phyloP scores from a whole-genome alignment of 2,113 vertebrate genomes.

The Ahaetulla prasina region DNA sequence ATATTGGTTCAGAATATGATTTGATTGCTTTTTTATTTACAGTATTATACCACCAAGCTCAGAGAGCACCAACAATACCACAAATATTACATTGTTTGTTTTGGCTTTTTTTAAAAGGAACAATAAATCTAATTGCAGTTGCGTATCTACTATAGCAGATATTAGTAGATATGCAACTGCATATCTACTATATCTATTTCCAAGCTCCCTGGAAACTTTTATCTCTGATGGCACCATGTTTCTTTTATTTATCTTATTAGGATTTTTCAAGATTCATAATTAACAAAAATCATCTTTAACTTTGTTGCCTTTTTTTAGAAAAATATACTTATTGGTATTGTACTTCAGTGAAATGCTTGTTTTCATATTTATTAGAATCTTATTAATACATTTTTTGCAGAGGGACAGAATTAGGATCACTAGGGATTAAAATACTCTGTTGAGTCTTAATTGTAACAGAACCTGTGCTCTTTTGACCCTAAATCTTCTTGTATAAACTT shows the following conservation, averaged over 20 bases:
- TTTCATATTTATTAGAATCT: not conserved
- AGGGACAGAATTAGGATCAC: not conserved
- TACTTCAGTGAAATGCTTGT: not conserved
- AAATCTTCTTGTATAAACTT: not conserved
- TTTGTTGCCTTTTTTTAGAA: not conserved
- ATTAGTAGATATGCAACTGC: too few species aligned
- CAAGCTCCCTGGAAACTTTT: too few species aligned
- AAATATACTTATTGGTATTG: not conserved
- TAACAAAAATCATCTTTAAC: not conserved
- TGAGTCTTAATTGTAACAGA: accelerated
- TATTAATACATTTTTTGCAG: not conserved
- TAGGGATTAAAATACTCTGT: not conserved
- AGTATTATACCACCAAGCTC: not conserved
- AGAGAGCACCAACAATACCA: not conserved
- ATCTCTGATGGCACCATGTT: not conserved
- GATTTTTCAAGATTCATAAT: not conserved
- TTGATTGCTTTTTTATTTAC: not conserved
- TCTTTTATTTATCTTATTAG: not conserved
- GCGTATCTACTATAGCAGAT: not conserved
- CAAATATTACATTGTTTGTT: not conserved
- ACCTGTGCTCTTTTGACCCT: not conserved
- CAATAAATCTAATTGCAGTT: not conserved
- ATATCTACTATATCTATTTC: not conserved
- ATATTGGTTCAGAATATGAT: not conserved
- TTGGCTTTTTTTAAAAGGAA: not conserved